Percentiles rank a stretch among this genome's conserved stretches.
These are phyloP conservation scores for Drosophila tripunctata DNA, from an alignment of 2,888 invertebrate species.

Conservation along the genomic window DNA sequence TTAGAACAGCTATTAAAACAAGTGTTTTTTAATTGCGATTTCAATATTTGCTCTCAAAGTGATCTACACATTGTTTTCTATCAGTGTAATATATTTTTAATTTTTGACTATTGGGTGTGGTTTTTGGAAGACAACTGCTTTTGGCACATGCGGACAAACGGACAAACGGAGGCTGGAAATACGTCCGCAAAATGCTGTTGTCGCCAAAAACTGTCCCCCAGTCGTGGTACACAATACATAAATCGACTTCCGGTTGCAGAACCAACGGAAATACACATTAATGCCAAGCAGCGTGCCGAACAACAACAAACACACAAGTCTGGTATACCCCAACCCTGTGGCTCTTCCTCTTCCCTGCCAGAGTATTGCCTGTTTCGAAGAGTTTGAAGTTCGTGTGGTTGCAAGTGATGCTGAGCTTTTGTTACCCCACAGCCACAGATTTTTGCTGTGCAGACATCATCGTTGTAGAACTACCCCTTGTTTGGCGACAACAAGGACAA, in stretches of 20 bases:
- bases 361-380: too few relatives aligned
- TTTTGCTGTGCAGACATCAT: neutral
- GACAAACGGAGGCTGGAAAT: too few relatives aligned
- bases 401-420: slow-evolving; percentile 64
- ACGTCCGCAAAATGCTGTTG: slow-evolving; percentile 46
- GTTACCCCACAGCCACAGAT: neutral
- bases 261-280: slow-evolving; percentile 75
- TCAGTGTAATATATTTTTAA: too few relatives aligned
- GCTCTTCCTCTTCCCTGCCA: too few relatives aligned
- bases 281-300: slow-evolving; percentile 57
- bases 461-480: slow-evolving; percentile 63
- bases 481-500: slow-evolving; percentile 12
- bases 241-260: slow-evolving; percentile 66
- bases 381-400: slow-evolving; percentile 62
- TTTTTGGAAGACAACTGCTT: slow-evolving; percentile 21
- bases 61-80: too few relatives aligned
- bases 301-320: neutral
- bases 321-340: too few relatives aligned
- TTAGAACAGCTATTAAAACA: too few relatives aligned
- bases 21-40: too few relatives aligned
- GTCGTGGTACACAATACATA: slow-evolving; percentile 51
- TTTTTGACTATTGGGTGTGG: neutral
- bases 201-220: slow-evolving; percentile 48
- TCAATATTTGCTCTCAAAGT: too few relatives aligned
- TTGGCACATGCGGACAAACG: slow-evolving; percentile 53